Percentiles rank a stretch among this genome's conserved stretches.
phyloP scores from a whole-genome alignment of 2,113 vertebrate species.

The Ceuthmochares aereus region DNA sequence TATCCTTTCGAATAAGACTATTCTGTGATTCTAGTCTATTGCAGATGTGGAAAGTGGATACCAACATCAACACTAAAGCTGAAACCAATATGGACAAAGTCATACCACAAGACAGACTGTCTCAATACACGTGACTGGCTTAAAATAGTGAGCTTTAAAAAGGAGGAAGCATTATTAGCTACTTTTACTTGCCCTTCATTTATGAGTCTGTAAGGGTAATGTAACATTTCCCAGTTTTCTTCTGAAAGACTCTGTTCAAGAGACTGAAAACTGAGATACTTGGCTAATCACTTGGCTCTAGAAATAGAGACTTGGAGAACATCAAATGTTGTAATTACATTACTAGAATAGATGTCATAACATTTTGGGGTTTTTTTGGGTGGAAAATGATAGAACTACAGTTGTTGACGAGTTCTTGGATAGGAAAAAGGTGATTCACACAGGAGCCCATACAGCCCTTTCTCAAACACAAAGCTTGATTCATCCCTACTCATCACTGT shows the following conservation, averaged over 20 bases:
- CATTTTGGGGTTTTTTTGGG: slow-evolving; percentile 36
- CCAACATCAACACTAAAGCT: not conserved
- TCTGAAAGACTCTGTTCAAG: slow-evolving; percentile 20
- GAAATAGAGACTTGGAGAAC: slow-evolving; percentile 23
- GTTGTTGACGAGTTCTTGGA: slow-evolving; percentile 38
- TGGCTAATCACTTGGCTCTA: slow-evolving; percentile 50
- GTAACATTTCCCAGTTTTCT: not conserved
- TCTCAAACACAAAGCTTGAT: not conserved
- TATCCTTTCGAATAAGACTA: no score
- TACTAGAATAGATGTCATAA: slow-evolving; percentile 51
- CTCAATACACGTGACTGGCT: not conserved
- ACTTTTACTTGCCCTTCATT: not conserved
- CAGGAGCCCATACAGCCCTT: not conserved
- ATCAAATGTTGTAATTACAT: slow-evolving; percentile 58
- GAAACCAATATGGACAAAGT: not conserved
- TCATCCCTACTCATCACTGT: not conserved
- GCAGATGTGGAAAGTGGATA: not conserved
- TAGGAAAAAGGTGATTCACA: slow-evolving; percentile 35
- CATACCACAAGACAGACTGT: not conserved
- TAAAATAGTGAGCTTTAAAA: slow-evolving; percentile 1
- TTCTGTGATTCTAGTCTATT: not conserved
- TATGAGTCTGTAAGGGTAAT: not conserved
- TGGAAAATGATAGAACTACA: slow-evolving; percentile 15
- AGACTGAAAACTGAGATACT: slow-evolving; percentile 45
- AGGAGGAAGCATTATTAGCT: not conserved